Percentiles rank a stretch among this genome's conserved stretches.
These are phyloP conservation scores for Lasioglossum marginatum DNA, from an alignment of 2,888 invertebrate genomes.

Conservation along the genomic window DNA sequence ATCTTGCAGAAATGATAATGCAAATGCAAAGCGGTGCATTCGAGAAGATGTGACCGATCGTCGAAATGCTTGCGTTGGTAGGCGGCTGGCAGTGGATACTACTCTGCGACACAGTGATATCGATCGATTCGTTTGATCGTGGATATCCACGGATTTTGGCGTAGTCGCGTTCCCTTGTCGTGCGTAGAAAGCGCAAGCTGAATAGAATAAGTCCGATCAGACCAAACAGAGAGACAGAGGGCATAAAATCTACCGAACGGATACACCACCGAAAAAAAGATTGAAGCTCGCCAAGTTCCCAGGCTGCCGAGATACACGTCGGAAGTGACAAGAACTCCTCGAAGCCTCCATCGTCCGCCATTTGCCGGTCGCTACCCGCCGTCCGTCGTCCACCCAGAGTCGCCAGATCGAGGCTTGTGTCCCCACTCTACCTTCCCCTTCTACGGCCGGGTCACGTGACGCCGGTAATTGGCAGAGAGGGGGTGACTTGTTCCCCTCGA, in stretches of 20 bases:
- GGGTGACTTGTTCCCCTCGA: background rate
- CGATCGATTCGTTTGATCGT: background rate
- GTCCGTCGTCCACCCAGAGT: background rate
- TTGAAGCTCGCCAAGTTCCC: slow-evolving; percentile 66
- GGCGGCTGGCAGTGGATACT: background rate
- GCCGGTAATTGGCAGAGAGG: too few species aligned
- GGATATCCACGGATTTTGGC: background rate
- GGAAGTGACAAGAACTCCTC: slow-evolving; percentile 18
- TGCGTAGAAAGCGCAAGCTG: slow-evolving; percentile 68
- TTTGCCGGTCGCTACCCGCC: background rate
- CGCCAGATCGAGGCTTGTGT: background rate
- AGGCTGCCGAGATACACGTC: slow-evolving; percentile 53
- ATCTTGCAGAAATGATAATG: background rate
- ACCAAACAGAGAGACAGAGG: slow-evolving; percentile 67
- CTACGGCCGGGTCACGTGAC: too few species aligned
- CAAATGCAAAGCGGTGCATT: background rate
- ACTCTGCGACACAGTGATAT: background rate
- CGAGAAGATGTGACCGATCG: background rate
- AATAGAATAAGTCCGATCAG: slow-evolving; percentile 69
- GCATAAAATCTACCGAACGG: slow-evolving; percentile 44
- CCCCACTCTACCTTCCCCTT: background rate
- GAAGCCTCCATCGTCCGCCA: background rate
- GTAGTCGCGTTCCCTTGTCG: slow-evolving; percentile 28
- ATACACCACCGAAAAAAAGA: slow-evolving; percentile 54
- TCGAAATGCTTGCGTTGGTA: background rate